Evolutionary conservation across 1,140 invertebrate genomes (phyloP).

Genomic region (Chrysomallon squamiferum): DNA sequence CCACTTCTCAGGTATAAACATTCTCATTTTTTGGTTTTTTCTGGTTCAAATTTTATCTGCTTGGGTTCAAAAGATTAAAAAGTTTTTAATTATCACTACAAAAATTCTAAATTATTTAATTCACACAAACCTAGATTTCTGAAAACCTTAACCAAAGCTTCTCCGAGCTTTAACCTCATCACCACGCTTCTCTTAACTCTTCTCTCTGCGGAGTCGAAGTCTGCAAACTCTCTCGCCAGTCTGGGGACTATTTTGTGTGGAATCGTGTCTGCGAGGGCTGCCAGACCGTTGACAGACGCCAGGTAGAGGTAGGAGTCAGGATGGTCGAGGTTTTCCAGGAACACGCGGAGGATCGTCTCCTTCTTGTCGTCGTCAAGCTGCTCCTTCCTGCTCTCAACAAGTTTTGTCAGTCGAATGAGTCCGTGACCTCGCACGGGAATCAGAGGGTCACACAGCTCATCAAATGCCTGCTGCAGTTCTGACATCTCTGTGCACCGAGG

Average conservation of each 20-base stretch:
- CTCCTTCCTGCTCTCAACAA: conserved; percentile 75
- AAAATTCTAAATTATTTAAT: no score
- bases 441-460: conserved; percentile 75
- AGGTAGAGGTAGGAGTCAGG: conserved; percentile 86
- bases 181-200: conserved; percentile 64
- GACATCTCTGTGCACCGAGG: no score
- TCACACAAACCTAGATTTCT: conserved; percentile 78
- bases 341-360: conserved; percentile 72
- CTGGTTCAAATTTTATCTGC: no score
- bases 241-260: conserved; percentile 74
- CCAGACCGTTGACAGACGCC: conserved; percentile 77
- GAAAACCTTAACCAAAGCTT: conserved; percentile 79
- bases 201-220: conserved; percentile 37
- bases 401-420: conserved; percentile 74
- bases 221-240: conserved; percentile 70
- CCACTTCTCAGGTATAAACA: no score
- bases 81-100: no score
- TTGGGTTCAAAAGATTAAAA: no score
- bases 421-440: conserved; percentile 83
- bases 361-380: conserved; percentile 71
- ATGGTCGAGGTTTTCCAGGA: conserved; percentile 74
- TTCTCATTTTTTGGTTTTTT: no score
- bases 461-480: conserved; percentile 64
- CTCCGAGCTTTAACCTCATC: conserved; percentile 78
- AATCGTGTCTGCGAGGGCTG: conserved; percentile 70